Base-by-base conservation (phyloP, 1,140 invertebrate species). In the Lordiphosa clarofinis region DNA sequence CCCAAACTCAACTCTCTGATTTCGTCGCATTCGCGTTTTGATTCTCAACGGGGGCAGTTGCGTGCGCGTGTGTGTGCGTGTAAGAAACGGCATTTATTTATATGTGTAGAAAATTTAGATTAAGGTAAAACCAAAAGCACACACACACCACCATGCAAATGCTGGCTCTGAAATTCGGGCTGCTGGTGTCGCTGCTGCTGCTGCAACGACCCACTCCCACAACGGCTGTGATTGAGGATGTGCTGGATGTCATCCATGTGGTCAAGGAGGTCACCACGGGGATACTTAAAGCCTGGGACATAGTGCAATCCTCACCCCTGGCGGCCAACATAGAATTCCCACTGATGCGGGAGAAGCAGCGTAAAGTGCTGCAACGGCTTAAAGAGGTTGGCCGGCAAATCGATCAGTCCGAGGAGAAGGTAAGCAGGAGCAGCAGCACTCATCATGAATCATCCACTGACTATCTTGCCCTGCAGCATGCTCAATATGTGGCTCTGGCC, bases 251-350 rank as follows among this genome's bases (percentile, higher is more conserved):
- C 0, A 65, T 94, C 1, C 89, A 91, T 61, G 89, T 94, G 4
- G 90, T 91, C 7, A 92, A 92, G 44, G 92, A 93, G 48, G 90
- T 93, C 1, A 87, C 91, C 3, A 89, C 90, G 4, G 90, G 92
- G 1, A 81, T 92, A 7, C 72, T 93, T 0, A 92, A 92, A 53
- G 91, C 92, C 2, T 93, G 92, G 92, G 91, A 93, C 37, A 69
- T 93, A 12, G 89, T 94, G 6, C 90, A 91, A 60, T 89, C 90
- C 5, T 90, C 90, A 7, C 90, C 92, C 8, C 84, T 90, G 2
- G 86, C 88, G 4, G 89, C 91, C 0, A 90, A 90, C 9, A 90
- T 92, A 1, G 91, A 92, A 11, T 88, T 92, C 48, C 92, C 93
- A 1, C 73, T 93, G 13, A 73, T 92, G 19, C 90, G 90, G 21